Evolutionary conservation across 1,140 invertebrate genomes (phyloP), one percentile per base, ranked within the genome.

Genomic region (Drosophila pallidifrons): DNA sequence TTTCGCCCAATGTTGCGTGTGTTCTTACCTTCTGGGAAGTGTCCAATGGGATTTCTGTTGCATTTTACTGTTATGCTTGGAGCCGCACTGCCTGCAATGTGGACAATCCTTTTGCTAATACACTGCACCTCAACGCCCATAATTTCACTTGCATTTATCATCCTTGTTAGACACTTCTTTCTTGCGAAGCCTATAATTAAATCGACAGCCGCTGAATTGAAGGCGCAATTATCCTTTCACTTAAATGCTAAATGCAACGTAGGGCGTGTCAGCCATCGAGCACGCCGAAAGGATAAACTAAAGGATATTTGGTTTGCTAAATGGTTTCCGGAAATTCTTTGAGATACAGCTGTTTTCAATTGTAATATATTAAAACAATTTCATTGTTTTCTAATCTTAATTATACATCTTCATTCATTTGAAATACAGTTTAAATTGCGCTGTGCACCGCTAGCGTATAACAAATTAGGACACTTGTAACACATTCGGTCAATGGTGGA

Each of bases 261-360:
- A 5, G 13, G 64, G 58, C 49, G 72, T 60, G 20, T 2, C 45
- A n/a, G 51, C 51, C 45, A 16, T 51, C 60, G 30, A n/a, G 38
- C 16, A 46, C 16, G 35, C 7, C 58, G 13, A 46, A 63, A 58
- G 45, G 61, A 58, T 71, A 20, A 51, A 5, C 47, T 57, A 16
- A 65, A 72, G 45, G 28, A 72, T 72, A 46, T 60, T 72, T 65
- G 61, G 64, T 30, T 76, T 60, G 43, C 52, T 76, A 75, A 75
- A 45, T 63, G 43, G 20, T 5, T 41, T 35, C 28, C 30, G 51
- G n/a, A n/a, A 25, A 30, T 41, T 25, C 20, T 54, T 43, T 20
- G 15, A 2, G 25, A 2, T 5, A 15, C 25, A 13, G n/a, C 30
- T 16, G 13, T 3, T 35, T 10, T 0, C 7, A 30, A 7, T 32